phyloP scores from a whole-genome alignment of 1,140 invertebrate genomes.

The Dysdera silvatica region DNA sequence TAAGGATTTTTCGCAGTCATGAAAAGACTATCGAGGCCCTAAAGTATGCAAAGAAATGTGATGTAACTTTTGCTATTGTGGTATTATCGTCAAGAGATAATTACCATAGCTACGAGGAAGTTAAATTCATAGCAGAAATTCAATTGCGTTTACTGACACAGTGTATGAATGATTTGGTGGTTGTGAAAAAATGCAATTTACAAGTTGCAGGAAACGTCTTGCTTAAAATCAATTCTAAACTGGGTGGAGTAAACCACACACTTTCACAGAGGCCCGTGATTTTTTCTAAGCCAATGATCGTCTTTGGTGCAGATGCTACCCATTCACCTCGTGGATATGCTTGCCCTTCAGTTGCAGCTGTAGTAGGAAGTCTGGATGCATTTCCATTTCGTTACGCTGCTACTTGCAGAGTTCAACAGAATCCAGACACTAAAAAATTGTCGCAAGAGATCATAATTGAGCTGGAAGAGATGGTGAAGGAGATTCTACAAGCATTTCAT shows the following conservation, averaged over 20 bases:
- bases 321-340: conserved; percentile 61
- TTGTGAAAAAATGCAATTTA: conserved; percentile 35
- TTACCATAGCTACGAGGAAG: conserved; percentile 30
- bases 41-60: not conserved
- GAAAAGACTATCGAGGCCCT: not conserved
- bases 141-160: conserved; percentile 67
- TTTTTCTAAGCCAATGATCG: conserved; percentile 51
- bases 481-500: conserved; percentile 13
- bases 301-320: conserved; percentile 78
- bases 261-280: conserved; percentile 42
- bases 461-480: conserved; percentile 55
- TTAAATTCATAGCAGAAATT: conserved; percentile 69
- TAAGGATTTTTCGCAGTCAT: not conserved
- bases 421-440: conserved; percentile 3
- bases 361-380: conserved; percentile 38
- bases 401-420: conserved; percentile 22
- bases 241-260: conserved; percentile 71
- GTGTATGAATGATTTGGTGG: conserved; percentile 57
- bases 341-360: conserved; percentile 74
- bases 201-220: conserved; percentile 61
- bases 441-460: conserved; percentile 40
- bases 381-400: conserved; percentile 21
- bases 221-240: conserved; percentile 75
- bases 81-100: conserved; percentile 2
- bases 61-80: conserved; percentile 13